Evolutionary conservation across 1,140 invertebrate species (phyloP).

Genomic region (Listronotus oregonensis): DNA sequence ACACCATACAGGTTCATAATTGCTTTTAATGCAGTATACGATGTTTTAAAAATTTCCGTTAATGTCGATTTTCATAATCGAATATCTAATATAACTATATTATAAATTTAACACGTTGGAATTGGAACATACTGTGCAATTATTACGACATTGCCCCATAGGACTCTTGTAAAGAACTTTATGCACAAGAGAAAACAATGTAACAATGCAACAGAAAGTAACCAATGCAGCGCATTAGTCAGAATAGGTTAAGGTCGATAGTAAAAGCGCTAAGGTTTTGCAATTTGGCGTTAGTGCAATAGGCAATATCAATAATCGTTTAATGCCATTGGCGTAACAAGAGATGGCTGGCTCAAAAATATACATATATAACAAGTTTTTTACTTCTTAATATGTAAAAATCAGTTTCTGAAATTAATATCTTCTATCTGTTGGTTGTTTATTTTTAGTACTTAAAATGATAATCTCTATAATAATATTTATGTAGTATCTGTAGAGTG

Average conservation of each 20-base stretch:
- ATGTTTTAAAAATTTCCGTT: no score
- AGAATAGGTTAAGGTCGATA: slow-evolving; percentile 40
- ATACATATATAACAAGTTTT: no score
- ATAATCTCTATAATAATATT: no score
- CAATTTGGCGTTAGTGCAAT: slow-evolving; percentile 30
- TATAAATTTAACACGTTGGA: no score
- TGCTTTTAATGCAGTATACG: no score
- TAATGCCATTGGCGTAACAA: neutral
- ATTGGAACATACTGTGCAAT: slow-evolving; percentile 1
- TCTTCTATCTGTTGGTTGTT: neutral
- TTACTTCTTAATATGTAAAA: no score
- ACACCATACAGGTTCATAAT: no score
- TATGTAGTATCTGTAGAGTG: no score
- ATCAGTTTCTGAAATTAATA: neutral
- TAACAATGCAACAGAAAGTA: slow-evolving; percentile 38
- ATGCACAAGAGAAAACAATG: slow-evolving; percentile 34
- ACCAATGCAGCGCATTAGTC: slow-evolving; percentile 20
- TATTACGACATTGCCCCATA: slow-evolving; percentile 30
- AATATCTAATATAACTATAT: no score
- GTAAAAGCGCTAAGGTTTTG: slow-evolving; percentile 36
- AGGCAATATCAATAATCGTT: neutral
- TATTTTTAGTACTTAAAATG: no score
- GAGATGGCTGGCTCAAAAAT: no score
- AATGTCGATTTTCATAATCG: no score
- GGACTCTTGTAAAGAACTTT: slow-evolving; percentile 13